A percentile compares a stretch with the other conserved stretches of the same genome.
phyloP scores from a whole-genome alignment of 2,888 invertebrate genomes.

The Hermaeophaga mercurialis region DNA sequence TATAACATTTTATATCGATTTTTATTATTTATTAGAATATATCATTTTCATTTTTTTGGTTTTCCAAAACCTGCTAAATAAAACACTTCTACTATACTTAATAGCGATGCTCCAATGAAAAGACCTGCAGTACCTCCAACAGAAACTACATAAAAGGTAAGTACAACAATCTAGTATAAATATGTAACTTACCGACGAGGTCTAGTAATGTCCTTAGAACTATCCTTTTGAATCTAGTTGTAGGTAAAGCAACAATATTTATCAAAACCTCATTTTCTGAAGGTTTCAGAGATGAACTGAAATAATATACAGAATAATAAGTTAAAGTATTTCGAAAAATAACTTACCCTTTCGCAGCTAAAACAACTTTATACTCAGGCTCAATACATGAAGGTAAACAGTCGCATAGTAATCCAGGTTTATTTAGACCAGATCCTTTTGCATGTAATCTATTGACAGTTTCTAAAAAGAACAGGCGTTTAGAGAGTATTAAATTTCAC shows the following conservation, averaged over 20 bases:
- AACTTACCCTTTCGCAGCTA: constrained; percentile 60
- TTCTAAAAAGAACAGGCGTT: constrained; percentile 45
- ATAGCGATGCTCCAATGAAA: constrained; percentile 66
- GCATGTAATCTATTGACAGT: constrained; percentile 57
- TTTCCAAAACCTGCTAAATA: constrained; percentile 62
- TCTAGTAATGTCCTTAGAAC: constrained; percentile 67
- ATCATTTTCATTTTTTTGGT: constrained; percentile 19
- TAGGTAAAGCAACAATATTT: constrained; percentile 62
- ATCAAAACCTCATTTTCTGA: constrained; percentile 56
- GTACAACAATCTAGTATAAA: not conserved
- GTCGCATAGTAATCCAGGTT: constrained; percentile 60
- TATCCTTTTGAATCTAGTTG: constrained; percentile 63
- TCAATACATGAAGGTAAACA: constrained; percentile 68
- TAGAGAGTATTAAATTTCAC: not conserved
- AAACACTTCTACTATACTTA: constrained; percentile 63
- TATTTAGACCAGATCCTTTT: constrained; percentile 49
- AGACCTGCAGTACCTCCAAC: constrained; percentile 66
- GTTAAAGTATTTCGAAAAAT: no score
- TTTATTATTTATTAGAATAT: no score
- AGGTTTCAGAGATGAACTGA: constrained; percentile 35
- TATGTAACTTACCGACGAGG: constrained; percentile 62
- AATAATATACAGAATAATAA: no score
- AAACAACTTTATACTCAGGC: constrained; percentile 62
- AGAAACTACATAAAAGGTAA: constrained; percentile 58
- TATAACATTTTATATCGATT: no score